Percentiles rank a stretch among this genome's conserved stretches.
phyloP scores from a whole-genome alignment of 2,113 vertebrate species.

The Ia io region DNA sequence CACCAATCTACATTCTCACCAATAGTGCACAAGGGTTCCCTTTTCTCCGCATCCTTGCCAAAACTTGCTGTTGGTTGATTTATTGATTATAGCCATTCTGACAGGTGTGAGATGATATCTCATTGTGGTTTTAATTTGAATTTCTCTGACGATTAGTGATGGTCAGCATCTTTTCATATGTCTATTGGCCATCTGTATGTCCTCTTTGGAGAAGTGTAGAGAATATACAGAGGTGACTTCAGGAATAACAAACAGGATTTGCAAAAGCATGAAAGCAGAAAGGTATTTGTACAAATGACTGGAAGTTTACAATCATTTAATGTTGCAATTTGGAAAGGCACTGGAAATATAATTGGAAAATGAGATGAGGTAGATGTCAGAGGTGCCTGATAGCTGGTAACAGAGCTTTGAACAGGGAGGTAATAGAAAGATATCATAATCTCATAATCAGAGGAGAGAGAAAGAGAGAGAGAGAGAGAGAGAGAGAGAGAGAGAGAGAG shows the following conservation, averaged over 20 bases:
- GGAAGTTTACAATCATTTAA: not conserved
- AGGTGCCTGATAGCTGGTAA: not conserved
- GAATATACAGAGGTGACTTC: not conserved
- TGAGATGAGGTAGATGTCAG: not conserved
- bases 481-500: not conserved
- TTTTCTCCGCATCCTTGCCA: not conserved
- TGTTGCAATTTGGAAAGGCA: not conserved
- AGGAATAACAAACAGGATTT: conserved; percentile 14
- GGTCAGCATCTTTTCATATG: not conserved
- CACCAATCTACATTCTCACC: not conserved
- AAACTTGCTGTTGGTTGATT: not conserved
- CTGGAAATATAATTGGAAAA: not conserved
- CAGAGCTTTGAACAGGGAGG: not conserved
- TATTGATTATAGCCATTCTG: not conserved
- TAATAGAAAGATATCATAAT: not conserved
- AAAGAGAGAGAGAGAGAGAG: not conserved
- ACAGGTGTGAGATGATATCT: not conserved
- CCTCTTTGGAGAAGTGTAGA: not conserved
- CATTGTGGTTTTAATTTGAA: not conserved
- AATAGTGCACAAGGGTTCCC: not conserved
- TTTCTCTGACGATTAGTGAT: not conserved
- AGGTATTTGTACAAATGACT: not conserved
- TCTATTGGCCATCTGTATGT: not conserved
- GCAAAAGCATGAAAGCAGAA: not conserved
- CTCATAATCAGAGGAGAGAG: not conserved